A percentile compares a stretch with the other conserved stretches of the same genome.
Evolutionary conservation across 2,888 invertebrate species (phyloP).

Genomic region (Zygaena filipendulae): DNA sequence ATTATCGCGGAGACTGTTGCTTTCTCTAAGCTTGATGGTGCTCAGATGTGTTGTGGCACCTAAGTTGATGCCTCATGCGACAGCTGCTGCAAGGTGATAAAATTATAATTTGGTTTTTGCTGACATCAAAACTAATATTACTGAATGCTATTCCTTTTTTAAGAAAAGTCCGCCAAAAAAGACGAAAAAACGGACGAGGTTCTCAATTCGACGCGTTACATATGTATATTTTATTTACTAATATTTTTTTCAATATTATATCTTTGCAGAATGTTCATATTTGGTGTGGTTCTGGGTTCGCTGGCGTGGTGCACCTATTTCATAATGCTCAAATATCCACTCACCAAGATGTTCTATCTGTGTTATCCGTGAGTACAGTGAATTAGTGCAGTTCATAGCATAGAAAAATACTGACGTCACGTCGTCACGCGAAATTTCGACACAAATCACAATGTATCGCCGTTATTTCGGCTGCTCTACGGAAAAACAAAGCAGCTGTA

Average conservation of each 20-base stretch:
- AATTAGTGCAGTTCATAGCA: no score
- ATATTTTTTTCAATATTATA: no score
- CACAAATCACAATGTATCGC: no score
- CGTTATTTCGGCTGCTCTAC: no score
- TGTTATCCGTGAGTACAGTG: conserved; percentile 88
- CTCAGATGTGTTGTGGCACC: conserved; percentile 58
- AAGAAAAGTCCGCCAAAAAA: no score
- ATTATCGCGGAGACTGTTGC: conserved; percentile 82
- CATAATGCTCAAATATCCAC: conserved; percentile 78
- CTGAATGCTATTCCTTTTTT: no score
- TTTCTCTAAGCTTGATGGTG: conserved; percentile 64
- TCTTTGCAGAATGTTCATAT: conserved; percentile 72
- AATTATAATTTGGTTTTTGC: conserved; percentile 13
- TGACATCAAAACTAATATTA: no score
- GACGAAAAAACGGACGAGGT: no score
- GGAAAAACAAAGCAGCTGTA: no score
- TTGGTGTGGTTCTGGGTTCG: conserved; percentile 69
- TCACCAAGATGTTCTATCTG: conserved; percentile 84
- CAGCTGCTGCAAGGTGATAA: conserved; percentile 34
- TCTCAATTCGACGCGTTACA: no score
- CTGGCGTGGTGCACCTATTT: conserved; percentile 77
- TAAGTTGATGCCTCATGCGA: conserved; percentile 42
- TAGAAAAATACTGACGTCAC: background rate
- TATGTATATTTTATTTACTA: no score
- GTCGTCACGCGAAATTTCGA: no score